These are phyloP conservation scores for Hydropsyche tenuis DNA, from an alignment of 1,140 invertebrate species.

Conservation along the genomic window DNA sequence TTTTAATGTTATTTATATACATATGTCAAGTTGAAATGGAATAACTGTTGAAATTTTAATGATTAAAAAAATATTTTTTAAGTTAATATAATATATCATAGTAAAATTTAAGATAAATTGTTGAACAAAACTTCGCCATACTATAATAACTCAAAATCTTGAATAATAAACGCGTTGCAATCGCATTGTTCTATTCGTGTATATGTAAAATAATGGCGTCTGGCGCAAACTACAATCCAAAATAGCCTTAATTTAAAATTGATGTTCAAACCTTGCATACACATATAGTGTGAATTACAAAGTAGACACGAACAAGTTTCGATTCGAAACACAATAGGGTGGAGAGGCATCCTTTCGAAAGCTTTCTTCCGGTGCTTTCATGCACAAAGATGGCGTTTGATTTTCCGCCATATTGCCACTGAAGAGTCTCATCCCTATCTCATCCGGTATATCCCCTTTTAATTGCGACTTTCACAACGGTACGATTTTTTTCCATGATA, in stretches of 20 bases:
- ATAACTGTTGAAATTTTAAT: no score
- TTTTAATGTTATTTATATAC: no score
- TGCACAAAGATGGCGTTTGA: slow-evolving; percentile 9
- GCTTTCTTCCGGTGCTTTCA: slow-evolving; percentile 18
- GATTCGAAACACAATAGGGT: slow-evolving; percentile 21
- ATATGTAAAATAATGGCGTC: neutral
- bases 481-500: no score
- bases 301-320: neutral
- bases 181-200: neutral
- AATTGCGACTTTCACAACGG: no score
- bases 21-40: no score
- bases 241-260: no score
- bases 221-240: no score
- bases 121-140: neutral
- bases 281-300: neutral
- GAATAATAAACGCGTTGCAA: neutral
- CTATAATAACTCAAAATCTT: neutral
- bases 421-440: neutral
- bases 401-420: slow-evolving; percentile 10
- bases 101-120: neutral
- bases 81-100: neutral
- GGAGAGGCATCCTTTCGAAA: slow-evolving; percentile 8
- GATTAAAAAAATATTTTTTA: no score
- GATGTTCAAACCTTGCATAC: neutral
- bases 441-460: no score